A percentile compares a stretch with the other conserved stretches of the same genome.
phyloP scores from a whole-genome alignment of 2,888 invertebrate species.

The Dryococelus australis region DNA sequence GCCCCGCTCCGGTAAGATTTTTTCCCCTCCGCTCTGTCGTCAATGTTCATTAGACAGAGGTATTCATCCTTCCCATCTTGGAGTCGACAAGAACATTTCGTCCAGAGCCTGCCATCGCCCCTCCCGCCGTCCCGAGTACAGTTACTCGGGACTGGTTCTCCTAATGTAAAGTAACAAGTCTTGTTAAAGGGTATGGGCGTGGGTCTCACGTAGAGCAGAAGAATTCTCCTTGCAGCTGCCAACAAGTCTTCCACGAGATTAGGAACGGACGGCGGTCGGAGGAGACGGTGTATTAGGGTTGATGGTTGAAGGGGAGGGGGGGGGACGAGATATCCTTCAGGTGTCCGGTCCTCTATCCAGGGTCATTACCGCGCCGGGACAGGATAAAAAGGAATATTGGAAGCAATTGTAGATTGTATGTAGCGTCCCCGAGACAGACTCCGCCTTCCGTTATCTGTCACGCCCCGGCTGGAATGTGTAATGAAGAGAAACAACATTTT shows the following conservation, averaged over 20 bases:
- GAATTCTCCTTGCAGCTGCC: neutral
- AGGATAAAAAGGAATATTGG: neutral
- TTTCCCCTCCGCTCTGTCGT: neutral
- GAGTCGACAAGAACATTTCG: neutral
- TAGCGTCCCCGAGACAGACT: neutral
- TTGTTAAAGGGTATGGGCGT: slow-evolving; percentile 2
- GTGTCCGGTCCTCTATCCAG: neutral
- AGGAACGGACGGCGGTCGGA: neutral
- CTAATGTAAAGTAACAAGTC: slow-evolving; percentile 27
- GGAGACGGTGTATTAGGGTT: too few species aligned
- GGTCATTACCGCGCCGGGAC: neutral
- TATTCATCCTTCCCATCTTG: slow-evolving; percentile 3
- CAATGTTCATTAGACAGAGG: neutral
- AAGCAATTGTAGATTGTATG: neutral
- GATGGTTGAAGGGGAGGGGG: neutral
- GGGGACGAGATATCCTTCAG: neutral
- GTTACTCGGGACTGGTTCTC: slow-evolving; percentile 25
- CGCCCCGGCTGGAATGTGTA: neutral
- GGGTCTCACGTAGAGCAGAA: neutral
- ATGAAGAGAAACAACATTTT: slow-evolving; percentile 11
- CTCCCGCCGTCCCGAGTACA: neutral
- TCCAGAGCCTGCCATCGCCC: neutral
- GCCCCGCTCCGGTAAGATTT: too few species aligned
- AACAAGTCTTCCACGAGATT: neutral
- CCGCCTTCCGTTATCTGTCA: neutral